Evolutionary conservation across 2,113 vertebrate species (phyloP), one percentile per base, ranked within the genome.

Genomic region (Puntigrus tetrazona): DNA sequence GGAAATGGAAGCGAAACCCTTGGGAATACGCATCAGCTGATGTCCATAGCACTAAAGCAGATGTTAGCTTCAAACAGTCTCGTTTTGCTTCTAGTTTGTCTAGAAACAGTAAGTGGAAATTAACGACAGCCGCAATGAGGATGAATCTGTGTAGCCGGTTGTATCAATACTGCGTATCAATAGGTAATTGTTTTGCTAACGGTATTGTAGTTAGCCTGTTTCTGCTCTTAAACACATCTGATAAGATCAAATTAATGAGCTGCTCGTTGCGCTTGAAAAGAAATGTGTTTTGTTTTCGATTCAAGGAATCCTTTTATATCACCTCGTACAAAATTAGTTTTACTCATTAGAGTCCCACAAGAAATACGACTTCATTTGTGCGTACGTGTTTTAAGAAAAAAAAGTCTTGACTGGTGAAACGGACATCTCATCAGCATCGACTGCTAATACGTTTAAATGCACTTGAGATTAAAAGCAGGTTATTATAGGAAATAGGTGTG

Each of bases 1-100:
- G 43, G 43, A 77, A 31, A 45, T 84, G 85, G 83, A 75, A 81
- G 69, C 20, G 13, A 73, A 34, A 63, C 77, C 41, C 27, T 11
- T 57, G 61, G 87, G 43, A 65, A 22, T 70, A 55, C 41, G 75
- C 61, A 83, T 82, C 82, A 78, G 85, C 85, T 84, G 43, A 81
- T 81, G 72, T 55, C 57, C 61, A 83, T 79, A 47, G 78, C n/a
- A 6, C 84, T 81, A 61, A 84, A 86, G 57, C 67, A 67, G 25
- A 81, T 65, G 79, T 84, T 57, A 67, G 78, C 36, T 69, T 81
- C 10, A 63, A 81, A 47, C 77, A 65, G 50, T 65, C 45, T 55
- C 67, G 50, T 81, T n/a, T 52, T 81, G 43, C 2, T n/a, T 50
- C 61, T 34, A 29, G 45, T 55, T 82, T 36, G 27, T 81, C 41